Base-by-base conservation (phyloP, 1,140 invertebrate species). In the Elysia chlorotica region DNA sequence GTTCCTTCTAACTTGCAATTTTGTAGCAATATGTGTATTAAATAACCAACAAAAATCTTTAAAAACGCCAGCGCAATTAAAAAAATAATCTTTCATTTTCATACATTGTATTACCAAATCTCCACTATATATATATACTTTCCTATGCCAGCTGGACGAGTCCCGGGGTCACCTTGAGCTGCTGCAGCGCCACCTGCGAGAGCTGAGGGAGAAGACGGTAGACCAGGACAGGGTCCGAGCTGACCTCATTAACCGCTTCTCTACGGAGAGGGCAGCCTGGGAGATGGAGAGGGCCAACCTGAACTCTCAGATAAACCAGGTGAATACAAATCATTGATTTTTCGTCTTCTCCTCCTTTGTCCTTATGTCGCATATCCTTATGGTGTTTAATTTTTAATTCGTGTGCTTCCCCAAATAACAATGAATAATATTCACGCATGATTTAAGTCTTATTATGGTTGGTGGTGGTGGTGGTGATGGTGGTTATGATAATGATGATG, bases 291-390 rank as follows among this genome's bases (percentile, higher is more conserved):
- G 94, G 23, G 93, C 94, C 0, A 95, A 97, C 87, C 91, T 96
- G 89, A 94, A 95, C 79, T 96, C 96, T 0, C 92, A 92, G 83
- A 91, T 97, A 5, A 98, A 98, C 85, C 95, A 98, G 91, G 93
- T 94, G 75, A 56, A n/a, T n/a, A n/a, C n/a, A n/a, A n/a, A n/a
- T n/a, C n/a, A n/a, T n/a, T n/a, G n/a, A n/a, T n/a, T n/a, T n/a
- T n/a, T n/a, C n/a, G n/a, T n/a, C n/a, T n/a, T n/a, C n/a, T n/a
- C n/a, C n/a, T n/a, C n/a, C n/a, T n/a, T n/a, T n/a, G n/a, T n/a
- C n/a, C n/a, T n/a, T n/a, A n/a, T n/a, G n/a, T n/a, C n/a, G n/a
- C n/a, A n/a, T n/a, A n/a, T n/a, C n/a, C n/a, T n/a, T n/a, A n/a
- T n/a, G n/a, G n/a, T n/a, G n/a, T n/a, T n/a, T n/a, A n/a, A n/a